A percentile compares a stretch with the other conserved stretches of the same genome.
Evolutionary conservation across 2,113 vertebrate species (phyloP).

Genomic region (Salvelinus fontinalis): DNA sequence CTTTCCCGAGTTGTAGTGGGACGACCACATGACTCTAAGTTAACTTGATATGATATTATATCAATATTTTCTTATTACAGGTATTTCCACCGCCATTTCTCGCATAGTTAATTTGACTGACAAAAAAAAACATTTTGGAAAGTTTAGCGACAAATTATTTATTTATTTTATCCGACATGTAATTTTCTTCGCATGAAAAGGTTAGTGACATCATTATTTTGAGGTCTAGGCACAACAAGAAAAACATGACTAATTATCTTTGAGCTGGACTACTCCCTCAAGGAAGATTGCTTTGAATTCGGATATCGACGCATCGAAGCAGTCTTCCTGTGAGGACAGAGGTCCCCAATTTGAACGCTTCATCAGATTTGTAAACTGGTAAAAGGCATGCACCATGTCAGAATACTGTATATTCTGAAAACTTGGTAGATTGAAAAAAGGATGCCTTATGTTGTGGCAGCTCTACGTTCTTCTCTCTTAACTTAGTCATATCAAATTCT

Average conservation of each 20-base stretch:
- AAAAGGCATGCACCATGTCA: slow-evolving; percentile 1
- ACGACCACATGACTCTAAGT: too few relatives aligned
- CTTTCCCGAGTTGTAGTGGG: too few relatives aligned
- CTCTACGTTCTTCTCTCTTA: too few relatives aligned
- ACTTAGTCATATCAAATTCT: slow-evolving; percentile 28
- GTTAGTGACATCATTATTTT: not conserved
- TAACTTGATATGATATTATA: too few relatives aligned
- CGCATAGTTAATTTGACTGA: too few relatives aligned
- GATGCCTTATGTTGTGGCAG: slow-evolving; percentile 1
- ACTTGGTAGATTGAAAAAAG: slow-evolving; percentile 3
- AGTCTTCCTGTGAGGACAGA: slow-evolving; percentile 27
- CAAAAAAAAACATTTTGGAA: too few relatives aligned
- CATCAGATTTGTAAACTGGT: not conserved
- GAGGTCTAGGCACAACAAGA: not conserved
- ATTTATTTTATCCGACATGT: too few relatives aligned
- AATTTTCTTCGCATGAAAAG: too few relatives aligned
- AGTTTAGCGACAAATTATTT: too few relatives aligned
- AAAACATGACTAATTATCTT: slow-evolving; percentile 15
- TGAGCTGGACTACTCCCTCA: slow-evolving; percentile 3
- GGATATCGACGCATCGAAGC: slow-evolving; percentile 25
- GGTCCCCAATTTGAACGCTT: slow-evolving; percentile 11
- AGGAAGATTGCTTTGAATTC: slow-evolving; percentile 27
- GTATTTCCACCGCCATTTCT: too few relatives aligned
- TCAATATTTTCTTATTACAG: too few relatives aligned
- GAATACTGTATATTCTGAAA: slow-evolving; percentile 4